A percentile compares a stretch with the other conserved stretches of the same genome.
Evolutionary conservation across 2,113 vertebrate genomes (phyloP).

Genomic region (Lutjanus erythropterus): DNA sequence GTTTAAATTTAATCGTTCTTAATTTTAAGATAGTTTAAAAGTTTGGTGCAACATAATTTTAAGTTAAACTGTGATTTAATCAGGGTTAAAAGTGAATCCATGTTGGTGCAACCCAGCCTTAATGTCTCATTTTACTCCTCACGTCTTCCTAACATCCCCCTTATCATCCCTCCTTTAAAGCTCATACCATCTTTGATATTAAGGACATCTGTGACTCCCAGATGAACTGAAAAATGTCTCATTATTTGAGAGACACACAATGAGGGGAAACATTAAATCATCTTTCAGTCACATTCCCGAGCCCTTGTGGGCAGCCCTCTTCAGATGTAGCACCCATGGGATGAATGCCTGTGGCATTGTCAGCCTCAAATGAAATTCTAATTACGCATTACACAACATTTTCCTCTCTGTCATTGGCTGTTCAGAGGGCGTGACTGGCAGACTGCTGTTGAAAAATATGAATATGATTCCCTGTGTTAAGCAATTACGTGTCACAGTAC

Average conservation of each 20-base stretch:
- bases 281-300: constrained; percentile 23
- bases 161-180: background rate
- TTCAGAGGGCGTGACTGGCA: background rate
- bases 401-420: constrained; percentile 30
- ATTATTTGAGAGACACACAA: background rate
- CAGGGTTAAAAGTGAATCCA: too few species aligned
- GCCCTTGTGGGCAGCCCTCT: background rate
- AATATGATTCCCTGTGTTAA: background rate
- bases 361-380: constrained; percentile 35
- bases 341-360: constrained; percentile 24
- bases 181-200: background rate
- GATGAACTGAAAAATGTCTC: background rate
- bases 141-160: background rate
- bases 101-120: too few species aligned
- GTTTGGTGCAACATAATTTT: too few species aligned
- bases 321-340: constrained; percentile 9
- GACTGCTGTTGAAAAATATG: background rate
- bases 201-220: background rate
- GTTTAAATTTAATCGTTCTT: too few species aligned
- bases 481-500: background rate
- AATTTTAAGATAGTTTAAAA: too few species aligned
- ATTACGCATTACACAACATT: constrained; percentile 15
- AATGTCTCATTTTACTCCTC: too few species aligned
- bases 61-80: too few species aligned
- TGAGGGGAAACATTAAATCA: background rate